Conservation (phyloP, 1,140 invertebrate genomes). For the Caenorhabditis tropicalis region DNA sequence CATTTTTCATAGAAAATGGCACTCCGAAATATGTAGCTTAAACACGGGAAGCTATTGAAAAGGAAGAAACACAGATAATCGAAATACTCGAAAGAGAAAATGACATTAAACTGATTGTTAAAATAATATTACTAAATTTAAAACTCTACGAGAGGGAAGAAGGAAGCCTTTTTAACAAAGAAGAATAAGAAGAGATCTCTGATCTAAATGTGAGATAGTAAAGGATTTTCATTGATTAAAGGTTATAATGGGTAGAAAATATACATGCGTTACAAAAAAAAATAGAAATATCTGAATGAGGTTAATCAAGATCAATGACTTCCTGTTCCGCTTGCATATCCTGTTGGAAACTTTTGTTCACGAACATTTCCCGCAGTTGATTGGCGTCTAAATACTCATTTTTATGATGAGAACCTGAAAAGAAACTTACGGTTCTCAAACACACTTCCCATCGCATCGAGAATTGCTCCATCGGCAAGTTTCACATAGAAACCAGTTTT, state of each 20-base stretch:
- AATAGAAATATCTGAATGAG: neutral
- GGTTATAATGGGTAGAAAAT: neutral
- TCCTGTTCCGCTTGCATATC: neutral
- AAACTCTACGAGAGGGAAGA: neutral
- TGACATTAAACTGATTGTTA: neutral
- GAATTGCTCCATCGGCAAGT: neutral
- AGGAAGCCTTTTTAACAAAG: neutral
- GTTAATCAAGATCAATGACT: constrained; percentile 34
- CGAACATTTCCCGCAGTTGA: neutral
- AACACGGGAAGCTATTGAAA: neutral
- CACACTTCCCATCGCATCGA: neutral
- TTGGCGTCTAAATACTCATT: neutral
- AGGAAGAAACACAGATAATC: neutral
- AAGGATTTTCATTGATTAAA: neutral
- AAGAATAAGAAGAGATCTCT: neutral
- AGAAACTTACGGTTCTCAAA: neutral
- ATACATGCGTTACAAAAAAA: neutral
- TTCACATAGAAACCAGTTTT: neutral
- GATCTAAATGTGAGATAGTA: neutral
- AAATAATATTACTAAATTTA: too few relatives aligned
- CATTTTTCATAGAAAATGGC: too few relatives aligned
- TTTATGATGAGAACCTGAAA: neutral
- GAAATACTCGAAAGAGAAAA: neutral
- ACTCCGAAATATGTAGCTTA: too few relatives aligned
- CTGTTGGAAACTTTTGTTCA: neutral